Conservation (phyloP, 2,113 vertebrate species). For the Ailurus styani region DNA sequence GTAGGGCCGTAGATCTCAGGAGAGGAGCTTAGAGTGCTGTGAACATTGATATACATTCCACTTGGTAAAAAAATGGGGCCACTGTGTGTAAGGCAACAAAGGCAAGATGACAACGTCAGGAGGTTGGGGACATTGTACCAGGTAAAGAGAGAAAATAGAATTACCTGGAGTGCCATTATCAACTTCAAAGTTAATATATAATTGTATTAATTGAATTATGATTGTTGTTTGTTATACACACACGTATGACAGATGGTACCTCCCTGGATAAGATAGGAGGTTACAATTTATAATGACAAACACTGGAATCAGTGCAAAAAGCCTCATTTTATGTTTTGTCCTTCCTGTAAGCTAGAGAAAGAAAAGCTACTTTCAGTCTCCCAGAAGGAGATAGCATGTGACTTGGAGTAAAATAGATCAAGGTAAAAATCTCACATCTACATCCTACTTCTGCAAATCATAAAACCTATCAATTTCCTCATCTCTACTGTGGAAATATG, state of each 20-base stretch:
- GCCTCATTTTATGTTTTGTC: background rate
- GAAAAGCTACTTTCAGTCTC: background rate
- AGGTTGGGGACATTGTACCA: background rate
- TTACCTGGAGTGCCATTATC: background rate
- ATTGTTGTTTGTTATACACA: background rate
- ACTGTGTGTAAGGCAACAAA: background rate
- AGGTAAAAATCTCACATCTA: background rate
- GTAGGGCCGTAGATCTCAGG: background rate
- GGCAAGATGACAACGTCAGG: background rate
- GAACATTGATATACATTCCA: background rate
- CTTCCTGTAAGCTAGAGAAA: background rate
- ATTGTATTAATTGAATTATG: background rate
- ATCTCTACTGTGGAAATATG: background rate
- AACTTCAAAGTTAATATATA: background rate
- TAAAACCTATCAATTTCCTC: background rate
- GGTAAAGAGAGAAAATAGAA: background rate
- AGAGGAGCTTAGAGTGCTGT: fast-evolving
- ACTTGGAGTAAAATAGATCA: background rate
- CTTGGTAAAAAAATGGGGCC: background rate
- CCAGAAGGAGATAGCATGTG: background rate
- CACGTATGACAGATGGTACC: background rate
- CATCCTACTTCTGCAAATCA: background rate
- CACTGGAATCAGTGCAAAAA: background rate
- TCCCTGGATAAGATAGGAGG: background rate
- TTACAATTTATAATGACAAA: background rate